Conservation (phyloP, 2,888 invertebrate species). For the Stenurella melanura region DNA sequence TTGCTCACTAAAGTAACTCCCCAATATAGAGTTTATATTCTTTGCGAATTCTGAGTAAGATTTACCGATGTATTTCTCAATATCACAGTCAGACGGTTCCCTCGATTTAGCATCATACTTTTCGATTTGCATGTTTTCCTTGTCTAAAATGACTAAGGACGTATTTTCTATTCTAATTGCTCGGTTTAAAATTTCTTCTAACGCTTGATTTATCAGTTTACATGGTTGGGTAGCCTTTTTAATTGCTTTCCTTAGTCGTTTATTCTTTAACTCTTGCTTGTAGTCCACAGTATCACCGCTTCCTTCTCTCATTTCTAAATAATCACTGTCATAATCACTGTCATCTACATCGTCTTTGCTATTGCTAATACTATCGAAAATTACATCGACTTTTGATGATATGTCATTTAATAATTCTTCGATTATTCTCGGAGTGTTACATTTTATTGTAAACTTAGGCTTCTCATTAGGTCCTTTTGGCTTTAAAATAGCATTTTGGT, state of each 20-base stretch:
- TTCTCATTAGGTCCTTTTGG: slow-evolving; percentile 55
- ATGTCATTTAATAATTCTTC: slow-evolving; percentile 71
- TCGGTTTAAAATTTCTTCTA: slow-evolving; percentile 67
- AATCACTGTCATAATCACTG: slow-evolving; percentile 59
- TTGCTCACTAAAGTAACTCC: slow-evolving; percentile 52
- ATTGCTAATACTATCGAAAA: slow-evolving; percentile 68
- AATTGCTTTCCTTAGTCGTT: slow-evolving; percentile 59
- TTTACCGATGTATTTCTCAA: slow-evolving; percentile 16
- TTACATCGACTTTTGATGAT: slow-evolving; percentile 72
- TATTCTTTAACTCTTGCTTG: slow-evolving; percentile 52
- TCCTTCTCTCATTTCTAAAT: slow-evolving; percentile 58
- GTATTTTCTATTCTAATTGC: slow-evolving; percentile 66
- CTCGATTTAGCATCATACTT: slow-evolving; percentile 32
- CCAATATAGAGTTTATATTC: slow-evolving; percentile 45
- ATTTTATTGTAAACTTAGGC: slow-evolving; percentile 65
- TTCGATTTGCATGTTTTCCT: slow-evolving; percentile 48
- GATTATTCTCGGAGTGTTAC: slow-evolving; percentile 66
- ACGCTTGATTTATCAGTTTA: slow-evolving; percentile 62
- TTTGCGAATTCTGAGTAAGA: slow-evolving; percentile 34
- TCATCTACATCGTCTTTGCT: slow-evolving; percentile 60
- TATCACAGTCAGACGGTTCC: slow-evolving; percentile 17
- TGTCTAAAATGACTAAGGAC: slow-evolving; percentile 54
- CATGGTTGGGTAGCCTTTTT: slow-evolving; percentile 63
- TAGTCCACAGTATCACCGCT: slow-evolving; percentile 49
- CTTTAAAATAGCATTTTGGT: slow-evolving; percentile 52